Conservation (phyloP, 2,113 vertebrate genomes). For the Clarias gariepinus region DNA sequence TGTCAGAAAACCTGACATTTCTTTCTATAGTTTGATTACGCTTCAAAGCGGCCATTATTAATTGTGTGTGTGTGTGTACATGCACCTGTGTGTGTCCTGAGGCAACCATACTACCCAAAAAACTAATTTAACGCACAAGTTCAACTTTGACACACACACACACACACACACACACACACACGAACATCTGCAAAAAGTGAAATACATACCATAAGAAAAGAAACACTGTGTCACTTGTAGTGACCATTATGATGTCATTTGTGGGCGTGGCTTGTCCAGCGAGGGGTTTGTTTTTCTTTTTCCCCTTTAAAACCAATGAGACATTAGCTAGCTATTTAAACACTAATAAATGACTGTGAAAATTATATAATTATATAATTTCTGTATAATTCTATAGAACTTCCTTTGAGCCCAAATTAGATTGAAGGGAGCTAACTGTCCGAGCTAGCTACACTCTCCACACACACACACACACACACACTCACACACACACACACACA, state of each 20-base stretch:
- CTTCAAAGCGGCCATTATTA: constrained; percentile 20
- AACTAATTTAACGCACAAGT: background rate
- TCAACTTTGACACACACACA: background rate
- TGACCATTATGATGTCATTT: no score
- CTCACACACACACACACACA: background rate
- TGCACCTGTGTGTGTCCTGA: constrained; percentile 9
- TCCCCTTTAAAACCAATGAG: background rate
- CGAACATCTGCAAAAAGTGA: background rate
- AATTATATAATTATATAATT: background rate
- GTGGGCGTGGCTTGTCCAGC: background rate
- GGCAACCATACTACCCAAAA: constrained; percentile 6
- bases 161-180: background rate
- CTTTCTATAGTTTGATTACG: background rate
- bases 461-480: background rate
- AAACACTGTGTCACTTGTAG: background rate
- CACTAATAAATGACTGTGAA: background rate
- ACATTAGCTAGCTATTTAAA: background rate
- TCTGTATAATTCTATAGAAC: background rate
- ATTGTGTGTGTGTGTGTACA: constrained; percentile 14
- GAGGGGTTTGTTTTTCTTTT: background rate
- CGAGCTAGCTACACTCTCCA: background rate
- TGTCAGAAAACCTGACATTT: background rate
- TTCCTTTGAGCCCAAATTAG: background rate
- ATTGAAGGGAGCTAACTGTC: background rate
- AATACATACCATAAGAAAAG: background rate